Conservation (phyloP, 2,888 invertebrate species). For the Drosophila flavopinicola region DNA sequence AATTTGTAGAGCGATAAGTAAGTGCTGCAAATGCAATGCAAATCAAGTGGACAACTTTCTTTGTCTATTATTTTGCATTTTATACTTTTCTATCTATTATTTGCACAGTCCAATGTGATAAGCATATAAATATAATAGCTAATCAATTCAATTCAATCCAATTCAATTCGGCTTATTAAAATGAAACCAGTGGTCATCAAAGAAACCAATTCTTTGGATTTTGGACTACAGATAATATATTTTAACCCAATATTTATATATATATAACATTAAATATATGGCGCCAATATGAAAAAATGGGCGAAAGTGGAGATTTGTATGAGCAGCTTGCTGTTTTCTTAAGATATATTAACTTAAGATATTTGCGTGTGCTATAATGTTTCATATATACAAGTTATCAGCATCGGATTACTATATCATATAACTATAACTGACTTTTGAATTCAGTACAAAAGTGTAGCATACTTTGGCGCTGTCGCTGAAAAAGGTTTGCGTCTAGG, state of each 20-base stretch:
- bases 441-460: slow-evolving; percentile 6
- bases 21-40: slow-evolving; percentile 21
- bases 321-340: too few relatives aligned
- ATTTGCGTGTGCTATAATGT: too few relatives aligned
- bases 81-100: slow-evolving; percentile 6
- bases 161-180: slow-evolving; percentile 1
- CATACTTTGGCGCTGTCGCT: slow-evolving; percentile 15
- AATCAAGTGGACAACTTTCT: slow-evolving; percentile 9
- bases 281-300: too few relatives aligned
- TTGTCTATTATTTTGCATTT: background rate
- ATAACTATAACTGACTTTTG: too few relatives aligned
- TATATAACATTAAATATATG: too few relatives aligned
- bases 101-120: slow-evolving; percentile 16
- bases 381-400: too few relatives aligned
- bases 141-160: slow-evolving; percentile 17
- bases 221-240: background rate
- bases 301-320: too few relatives aligned
- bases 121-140: slow-evolving; percentile 17
- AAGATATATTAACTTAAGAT: too few relatives aligned
- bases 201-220: slow-evolving; percentile 3
- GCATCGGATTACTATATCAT: too few relatives aligned
- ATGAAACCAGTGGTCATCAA: background rate
- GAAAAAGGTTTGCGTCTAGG: background rate
- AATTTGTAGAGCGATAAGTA: slow-evolving; percentile 29
- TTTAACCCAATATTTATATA: too few relatives aligned